These are phyloP conservation scores for Pteronura brasiliensis DNA, from an alignment of 2,113 vertebrate genomes.

Conservation along the genomic window DNA sequence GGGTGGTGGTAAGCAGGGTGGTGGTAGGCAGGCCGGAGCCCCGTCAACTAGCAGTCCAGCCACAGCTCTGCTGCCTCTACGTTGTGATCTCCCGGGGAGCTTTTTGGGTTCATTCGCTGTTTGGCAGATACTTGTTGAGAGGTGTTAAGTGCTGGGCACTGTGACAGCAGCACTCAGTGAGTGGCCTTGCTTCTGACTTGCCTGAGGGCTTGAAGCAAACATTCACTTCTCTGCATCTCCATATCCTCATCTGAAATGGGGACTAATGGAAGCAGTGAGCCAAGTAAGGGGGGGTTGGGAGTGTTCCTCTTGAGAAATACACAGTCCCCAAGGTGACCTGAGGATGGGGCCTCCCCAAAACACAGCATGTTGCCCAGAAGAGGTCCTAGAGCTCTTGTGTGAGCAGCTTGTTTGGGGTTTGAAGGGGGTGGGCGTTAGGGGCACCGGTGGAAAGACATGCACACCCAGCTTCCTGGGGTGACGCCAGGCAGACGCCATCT, in stretches of 20 bases:
- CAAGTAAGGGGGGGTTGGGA: neutral
- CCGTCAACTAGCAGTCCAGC: neutral
- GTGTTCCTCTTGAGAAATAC: neutral
- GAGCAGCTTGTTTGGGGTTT: neutral
- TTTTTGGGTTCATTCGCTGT: neutral
- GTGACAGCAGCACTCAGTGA: neutral
- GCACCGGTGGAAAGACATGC: neutral
- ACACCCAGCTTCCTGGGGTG: neutral
- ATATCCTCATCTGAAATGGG: neutral
- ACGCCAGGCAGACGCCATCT: neutral
- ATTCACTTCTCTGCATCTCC: neutral
- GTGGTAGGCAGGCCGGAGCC: neutral
- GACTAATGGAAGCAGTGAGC: neutral
- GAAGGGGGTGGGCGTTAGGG: too few relatives aligned
- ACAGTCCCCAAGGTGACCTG: neutral
- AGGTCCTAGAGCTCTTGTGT: neutral
- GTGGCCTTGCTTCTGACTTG: neutral
- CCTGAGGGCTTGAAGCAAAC: neutral
- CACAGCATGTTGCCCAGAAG: neutral
- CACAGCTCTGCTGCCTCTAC: neutral
- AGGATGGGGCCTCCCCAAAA: neutral
- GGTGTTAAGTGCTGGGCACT: neutral
- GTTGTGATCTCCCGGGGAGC: neutral
- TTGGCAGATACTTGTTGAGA: neutral
- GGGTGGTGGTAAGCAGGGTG: neutral